Evolutionary conservation across 2,888 invertebrate genomes (phyloP).

Genomic region (Drosophila pullipes): DNA sequence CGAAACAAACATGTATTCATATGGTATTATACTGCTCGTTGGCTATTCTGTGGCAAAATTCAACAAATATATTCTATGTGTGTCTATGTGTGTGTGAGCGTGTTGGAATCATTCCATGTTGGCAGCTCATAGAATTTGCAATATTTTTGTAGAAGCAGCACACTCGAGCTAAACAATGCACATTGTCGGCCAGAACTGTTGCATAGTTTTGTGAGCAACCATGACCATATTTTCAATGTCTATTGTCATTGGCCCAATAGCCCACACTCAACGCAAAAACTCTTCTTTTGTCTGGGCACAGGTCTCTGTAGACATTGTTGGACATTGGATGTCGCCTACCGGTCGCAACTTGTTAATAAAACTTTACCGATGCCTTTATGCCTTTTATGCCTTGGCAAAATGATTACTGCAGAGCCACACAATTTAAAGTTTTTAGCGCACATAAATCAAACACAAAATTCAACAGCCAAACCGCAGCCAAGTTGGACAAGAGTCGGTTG

Average conservation of each 20-base stretch:
- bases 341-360: slow-evolving; percentile 75
- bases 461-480: slow-evolving; percentile 57
- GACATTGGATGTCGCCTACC: slow-evolving; percentile 37
- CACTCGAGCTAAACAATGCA: slow-evolving; percentile 68
- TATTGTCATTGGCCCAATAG: slow-evolving; percentile 52
- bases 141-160: slow-evolving; percentile 59
- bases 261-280: slow-evolving; percentile 6
- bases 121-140: slow-evolving; percentile 52
- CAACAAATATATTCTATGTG: neutral
- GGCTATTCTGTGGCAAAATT: neutral
- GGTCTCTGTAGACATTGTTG: neutral
- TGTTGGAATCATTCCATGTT: slow-evolving; percentile 25
- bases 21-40: neutral
- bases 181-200: slow-evolving; percentile 56
- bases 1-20: slow-evolving; percentile 14
- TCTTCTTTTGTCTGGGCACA: slow-evolving; percentile 11
- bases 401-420: slow-evolving; percentile 58
- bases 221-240: slow-evolving; percentile 67
- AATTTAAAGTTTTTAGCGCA: slow-evolving; percentile 71
- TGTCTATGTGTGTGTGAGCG: neutral
- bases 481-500: slow-evolving; percentile 7
- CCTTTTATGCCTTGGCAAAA: slow-evolving; percentile 52
- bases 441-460: slow-evolving; percentile 75
- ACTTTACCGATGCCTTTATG: slow-evolving; percentile 76
- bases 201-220: slow-evolving; percentile 54